Conservation (phyloP, 2,113 vertebrate genomes). For the Prunella fulvescens region DNA sequence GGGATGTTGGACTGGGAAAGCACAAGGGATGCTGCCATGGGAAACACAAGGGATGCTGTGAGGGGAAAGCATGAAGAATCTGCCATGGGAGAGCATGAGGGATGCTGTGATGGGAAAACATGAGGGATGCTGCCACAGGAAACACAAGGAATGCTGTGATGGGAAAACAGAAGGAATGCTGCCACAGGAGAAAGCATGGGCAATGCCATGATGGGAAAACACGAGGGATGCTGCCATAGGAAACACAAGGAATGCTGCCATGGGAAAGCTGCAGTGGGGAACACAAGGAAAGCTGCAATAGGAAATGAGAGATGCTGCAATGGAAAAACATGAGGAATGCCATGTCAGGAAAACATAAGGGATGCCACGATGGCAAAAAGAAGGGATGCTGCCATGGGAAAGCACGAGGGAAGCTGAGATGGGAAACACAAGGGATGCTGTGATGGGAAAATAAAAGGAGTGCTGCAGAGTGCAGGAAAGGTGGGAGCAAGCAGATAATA, state of each 20-base stretch:
- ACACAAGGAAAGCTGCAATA: not conserved
- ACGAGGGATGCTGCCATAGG: not conserved
- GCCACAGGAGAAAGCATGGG: not conserved
- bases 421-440: not conserved
- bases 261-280: not conserved
- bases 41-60: not conserved
- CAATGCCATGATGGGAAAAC: not conserved
- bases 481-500: not conserved
- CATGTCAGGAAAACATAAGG: not conserved
- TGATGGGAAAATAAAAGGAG: not conserved
- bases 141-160: not conserved
- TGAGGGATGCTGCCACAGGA: too few relatives aligned
- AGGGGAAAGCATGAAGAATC: not conserved
- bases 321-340: not conserved
- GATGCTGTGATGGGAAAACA: not conserved
- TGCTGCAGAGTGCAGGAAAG: not conserved
- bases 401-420: not conserved
- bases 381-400: not conserved
- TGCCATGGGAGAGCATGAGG: not conserved
- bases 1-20: not conserved
- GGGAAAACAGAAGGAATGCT: not conserved
- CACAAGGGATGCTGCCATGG: not conserved
- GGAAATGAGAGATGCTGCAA: not conserved
- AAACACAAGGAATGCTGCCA: not conserved
- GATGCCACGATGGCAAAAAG: not conserved